phyloP scores from a whole-genome alignment of 2,888 invertebrate species.

The Coremacera marginata region DNA sequence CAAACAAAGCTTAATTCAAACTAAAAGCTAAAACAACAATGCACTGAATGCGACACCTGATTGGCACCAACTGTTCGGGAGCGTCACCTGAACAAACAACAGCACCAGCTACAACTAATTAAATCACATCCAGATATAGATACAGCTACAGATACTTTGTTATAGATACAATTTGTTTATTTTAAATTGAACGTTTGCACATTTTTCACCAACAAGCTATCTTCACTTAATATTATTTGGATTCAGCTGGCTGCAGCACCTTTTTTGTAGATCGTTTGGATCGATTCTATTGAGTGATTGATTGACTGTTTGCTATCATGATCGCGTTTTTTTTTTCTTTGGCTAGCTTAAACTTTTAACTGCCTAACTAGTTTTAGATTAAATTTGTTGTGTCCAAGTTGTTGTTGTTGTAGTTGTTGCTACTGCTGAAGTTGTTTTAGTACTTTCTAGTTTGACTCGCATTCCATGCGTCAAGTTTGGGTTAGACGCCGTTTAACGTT shows the following conservation, averaged over 20 bases:
- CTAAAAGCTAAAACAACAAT: not conserved
- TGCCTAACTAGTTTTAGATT: not conserved
- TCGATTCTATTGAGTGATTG: constrained; percentile 1
- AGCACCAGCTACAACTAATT: not conserved
- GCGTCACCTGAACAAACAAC: not conserved
- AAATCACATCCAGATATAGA: not conserved
- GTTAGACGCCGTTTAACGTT: not conserved
- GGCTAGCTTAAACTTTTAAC: not conserved
- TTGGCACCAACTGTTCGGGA: not conserved
- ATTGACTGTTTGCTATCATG: not conserved
- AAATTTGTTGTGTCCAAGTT: not conserved
- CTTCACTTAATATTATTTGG: not conserved
- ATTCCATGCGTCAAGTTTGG: not conserved
- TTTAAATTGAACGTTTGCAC: too few relatives aligned
- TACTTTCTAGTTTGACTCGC: not conserved
- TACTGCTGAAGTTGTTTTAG: not conserved
- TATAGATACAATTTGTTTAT: too few relatives aligned
- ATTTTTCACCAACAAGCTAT: too few relatives aligned
- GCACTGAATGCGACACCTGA: not conserved
- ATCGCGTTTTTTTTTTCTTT: not conserved
- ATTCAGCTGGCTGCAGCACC: not conserved
- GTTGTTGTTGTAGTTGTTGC: not conserved
- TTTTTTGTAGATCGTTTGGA: not conserved
- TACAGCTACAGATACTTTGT: too few relatives aligned
- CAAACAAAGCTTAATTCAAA: not conserved